Base-by-base conservation (phyloP, 2,888 invertebrate species). In the Arrhopalites spinosus region DNA sequence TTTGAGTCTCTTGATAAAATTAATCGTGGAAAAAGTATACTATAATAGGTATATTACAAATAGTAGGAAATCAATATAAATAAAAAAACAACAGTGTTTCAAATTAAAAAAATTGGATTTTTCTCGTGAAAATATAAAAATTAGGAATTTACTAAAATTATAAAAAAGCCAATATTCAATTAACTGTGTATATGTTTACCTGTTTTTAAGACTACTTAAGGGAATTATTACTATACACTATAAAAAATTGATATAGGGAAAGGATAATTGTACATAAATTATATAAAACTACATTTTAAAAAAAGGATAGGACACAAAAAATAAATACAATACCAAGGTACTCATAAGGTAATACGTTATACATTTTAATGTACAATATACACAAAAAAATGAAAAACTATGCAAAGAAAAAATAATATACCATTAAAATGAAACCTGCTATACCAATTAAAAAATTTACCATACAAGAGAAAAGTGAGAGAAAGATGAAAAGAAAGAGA, bases 361-460 rank as follows among this genome's bases (percentile, higher is more conserved):
- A 20, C 59, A 59, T 59, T 53, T 53, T 59, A 59, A 59, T 59
- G 59, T 59, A 59, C 59, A 59, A 59, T 59, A 59, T 25, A 59
- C 25, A 59, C 23, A 59, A 20, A 47, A 68, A 7, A 29, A 71
- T 56, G 56, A 29, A 50, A 59, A 56, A 70, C 70, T 71, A 36
- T 11, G 20, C 36, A 20, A 43, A n/a, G 29, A 11, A 30, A 63
- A 63, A 70, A 50, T n/a, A 71, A 30, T 59, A 71, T 69, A 71
- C 71, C 36, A 71, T n/a, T 70, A 56, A 70, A 36, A 25, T 53
- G 70, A 70, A 70, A 70, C 53, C 70, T 59, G 59, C 61, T 71
- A 71, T 71, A 71, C 71, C 61, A 61, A 30, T 50, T 59, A 23
- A 13, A 63, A 2, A 63, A 23, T 63, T 30, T 63, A 59, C 25